Evolutionary conservation across 2,888 invertebrate genomes (phyloP).

Genomic region (Crocallis elinguaria): DNA sequence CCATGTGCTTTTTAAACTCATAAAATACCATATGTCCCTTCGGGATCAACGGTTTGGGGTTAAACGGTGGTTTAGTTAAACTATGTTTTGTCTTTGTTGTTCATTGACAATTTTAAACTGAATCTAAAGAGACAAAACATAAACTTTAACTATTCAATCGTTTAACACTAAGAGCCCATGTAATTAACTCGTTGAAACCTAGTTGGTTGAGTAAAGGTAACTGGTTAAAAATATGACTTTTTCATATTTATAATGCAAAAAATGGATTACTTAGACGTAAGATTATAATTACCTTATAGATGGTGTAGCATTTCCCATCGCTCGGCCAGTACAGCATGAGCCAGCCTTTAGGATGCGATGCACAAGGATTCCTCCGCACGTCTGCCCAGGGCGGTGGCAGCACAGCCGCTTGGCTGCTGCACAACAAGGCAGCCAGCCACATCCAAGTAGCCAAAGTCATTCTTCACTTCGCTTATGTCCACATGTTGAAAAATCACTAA

Average conservation of each 20-base stretch:
- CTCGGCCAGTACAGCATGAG: slow-evolving; percentile 93
- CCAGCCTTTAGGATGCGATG: slow-evolving; percentile 92
- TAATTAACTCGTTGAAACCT: too few relatives aligned
- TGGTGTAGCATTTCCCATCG: slow-evolving; percentile 93
- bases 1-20: neutral
- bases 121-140: too few relatives aligned
- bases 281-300: slow-evolving; percentile 87
- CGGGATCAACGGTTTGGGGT: too few relatives aligned
- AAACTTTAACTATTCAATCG: too few relatives aligned
- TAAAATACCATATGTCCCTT: neutral
- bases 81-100: too few relatives aligned
- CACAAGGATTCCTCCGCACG: slow-evolving; percentile 92
- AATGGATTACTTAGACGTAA: too few relatives aligned
- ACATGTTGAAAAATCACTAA: slow-evolving; percentile 19
- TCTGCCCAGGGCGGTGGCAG: slow-evolving; percentile 95
- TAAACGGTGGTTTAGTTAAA: too few relatives aligned
- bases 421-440: slow-evolving; percentile 69
- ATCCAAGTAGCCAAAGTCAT: slow-evolving; percentile 67
- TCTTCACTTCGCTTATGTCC: slow-evolving; percentile 18
- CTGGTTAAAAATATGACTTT: too few relatives aligned
- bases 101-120: too few relatives aligned
- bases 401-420: slow-evolving; percentile 85
- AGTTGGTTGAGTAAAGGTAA: too few relatives aligned
- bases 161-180: too few relatives aligned
- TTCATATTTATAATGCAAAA: too few relatives aligned